Conservation (phyloP, 64 coral and sea anemone genomes). For the Stichodactyla mertensii region DNA sequence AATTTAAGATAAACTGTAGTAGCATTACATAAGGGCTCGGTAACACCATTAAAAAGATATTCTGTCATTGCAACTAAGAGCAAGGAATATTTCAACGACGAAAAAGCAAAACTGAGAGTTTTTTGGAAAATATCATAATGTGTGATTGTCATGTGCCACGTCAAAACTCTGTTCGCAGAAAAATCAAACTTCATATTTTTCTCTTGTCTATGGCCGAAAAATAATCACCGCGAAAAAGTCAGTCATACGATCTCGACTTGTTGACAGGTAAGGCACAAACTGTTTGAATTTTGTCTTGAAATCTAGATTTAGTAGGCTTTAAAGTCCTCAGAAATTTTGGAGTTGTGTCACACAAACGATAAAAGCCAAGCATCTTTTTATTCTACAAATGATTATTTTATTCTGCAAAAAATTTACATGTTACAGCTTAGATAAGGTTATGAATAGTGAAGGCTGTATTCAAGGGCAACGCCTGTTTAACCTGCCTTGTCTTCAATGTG, state of each 20-base stretch:
- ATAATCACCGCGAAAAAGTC: background rate
- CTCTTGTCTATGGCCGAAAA: background rate
- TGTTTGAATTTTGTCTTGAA: background rate
- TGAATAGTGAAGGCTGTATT: background rate
- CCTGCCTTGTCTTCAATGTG: background rate
- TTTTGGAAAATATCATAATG: background rate
- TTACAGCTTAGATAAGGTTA: background rate
- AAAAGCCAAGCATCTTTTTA: background rate
- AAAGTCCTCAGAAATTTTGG: background rate
- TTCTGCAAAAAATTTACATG: background rate
- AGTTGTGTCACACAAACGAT: background rate
- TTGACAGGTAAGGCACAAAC: background rate
- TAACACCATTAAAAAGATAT: background rate
- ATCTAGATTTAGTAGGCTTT: background rate
- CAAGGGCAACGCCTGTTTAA: background rate
- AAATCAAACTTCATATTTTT: background rate
- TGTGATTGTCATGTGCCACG: background rate
- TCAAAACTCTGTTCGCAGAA: background rate
- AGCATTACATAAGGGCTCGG: background rate
- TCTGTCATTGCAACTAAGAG: background rate
- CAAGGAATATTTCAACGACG: background rate
- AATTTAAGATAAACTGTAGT: background rate
- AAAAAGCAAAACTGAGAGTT: background rate
- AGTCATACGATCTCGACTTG: background rate
- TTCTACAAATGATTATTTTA: background rate